Evolutionary conservation across 2,113 vertebrate species (phyloP).

Genomic region (Callithrix jacchus): DNA sequence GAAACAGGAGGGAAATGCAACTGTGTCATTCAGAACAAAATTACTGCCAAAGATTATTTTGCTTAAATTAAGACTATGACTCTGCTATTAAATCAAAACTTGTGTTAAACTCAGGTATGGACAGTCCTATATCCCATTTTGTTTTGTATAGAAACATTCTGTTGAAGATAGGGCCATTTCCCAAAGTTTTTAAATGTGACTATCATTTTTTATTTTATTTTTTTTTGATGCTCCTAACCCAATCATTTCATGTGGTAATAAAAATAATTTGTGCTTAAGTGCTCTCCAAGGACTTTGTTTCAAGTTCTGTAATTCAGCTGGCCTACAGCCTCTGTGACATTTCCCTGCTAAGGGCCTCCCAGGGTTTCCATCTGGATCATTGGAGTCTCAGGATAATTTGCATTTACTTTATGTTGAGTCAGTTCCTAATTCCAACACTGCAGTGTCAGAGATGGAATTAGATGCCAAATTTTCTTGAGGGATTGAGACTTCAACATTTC

Average conservation of each 20-base stretch:
- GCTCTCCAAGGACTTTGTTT: constrained; percentile 61
- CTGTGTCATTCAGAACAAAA: constrained; percentile 22
- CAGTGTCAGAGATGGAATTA: constrained; percentile 41
- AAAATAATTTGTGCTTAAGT: constrained; percentile 70
- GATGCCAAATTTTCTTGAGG: constrained; percentile 35
- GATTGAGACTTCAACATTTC: constrained; percentile 48
- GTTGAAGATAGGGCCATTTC: background rate
- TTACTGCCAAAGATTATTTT: constrained; percentile 16
- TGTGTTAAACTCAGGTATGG: background rate
- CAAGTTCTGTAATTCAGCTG: constrained; percentile 60
- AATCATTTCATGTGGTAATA: constrained; percentile 64
- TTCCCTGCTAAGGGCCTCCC: constrained; percentile 45
- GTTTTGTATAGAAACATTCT: constrained; percentile 14
- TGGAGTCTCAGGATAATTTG: constrained; percentile 43
- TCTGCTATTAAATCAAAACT: background rate
- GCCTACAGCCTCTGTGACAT: constrained; percentile 55
- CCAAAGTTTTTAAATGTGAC: constrained; percentile 45
- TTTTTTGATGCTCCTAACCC: constrained; percentile 61
- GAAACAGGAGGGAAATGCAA: background rate
- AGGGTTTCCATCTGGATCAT: constrained; percentile 53
- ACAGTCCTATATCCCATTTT: background rate
- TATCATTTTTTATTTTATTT: constrained; percentile 55
- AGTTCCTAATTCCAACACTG: constrained; percentile 25
- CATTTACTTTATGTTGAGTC: constrained; percentile 42
- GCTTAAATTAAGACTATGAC: background rate